Evolutionary conservation across 2,113 vertebrate genomes (phyloP), one percentile per base, ranked within the genome.

Genomic region (Ibidorhyncha struthersii): DNA sequence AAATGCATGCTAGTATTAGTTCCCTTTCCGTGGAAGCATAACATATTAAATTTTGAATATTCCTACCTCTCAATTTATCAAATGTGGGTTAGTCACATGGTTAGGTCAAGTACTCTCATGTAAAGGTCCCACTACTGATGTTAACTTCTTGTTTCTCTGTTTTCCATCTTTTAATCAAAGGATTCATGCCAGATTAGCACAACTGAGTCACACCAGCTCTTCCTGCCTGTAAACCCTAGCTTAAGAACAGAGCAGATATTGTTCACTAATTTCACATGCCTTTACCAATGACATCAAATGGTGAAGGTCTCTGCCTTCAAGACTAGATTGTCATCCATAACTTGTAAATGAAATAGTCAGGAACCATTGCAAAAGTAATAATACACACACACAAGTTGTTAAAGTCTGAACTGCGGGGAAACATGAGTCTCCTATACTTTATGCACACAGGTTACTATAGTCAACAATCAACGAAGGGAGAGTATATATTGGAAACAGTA

Each of bases 21-120:
- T 67, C 8, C 4, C 7, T 63, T 79, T 74, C 47, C 36, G 43
- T 26, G 7, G 36, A 63, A 27, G 8, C 6, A 7, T 17, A 70
- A 18, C 6, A 6, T 9, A 4, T 29, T 21, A 61, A 27, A 43
- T 81, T 84, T 59, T 32, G 77, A 10, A 19, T 62, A n/a, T 53
- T 49, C 1, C 0, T 82, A 14, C 6, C 8, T 74, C n/a, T 63
- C 1, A 0, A 4, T 62, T 82, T 72, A 66, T 87, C 34, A 58
- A 53, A 38, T n/a, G 18, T 36, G 8, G 0, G 15, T 66, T 82
- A 43, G 7, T 19, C 16, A 61, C 11, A 29, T 38, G 4, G 8
- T 59, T 56, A 63, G 34, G 18, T 73, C 16, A 69, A 71, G 19
- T 14, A 26, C 4, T 85, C 0, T 69, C 3, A 9, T 29, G 3